A percentile compares a stretch with the other conserved stretches of the same genome.
These are phyloP conservation scores for Sturnira hondurensis DNA, from an alignment of 2,113 vertebrate genomes.

Conservation along the genomic window DNA sequence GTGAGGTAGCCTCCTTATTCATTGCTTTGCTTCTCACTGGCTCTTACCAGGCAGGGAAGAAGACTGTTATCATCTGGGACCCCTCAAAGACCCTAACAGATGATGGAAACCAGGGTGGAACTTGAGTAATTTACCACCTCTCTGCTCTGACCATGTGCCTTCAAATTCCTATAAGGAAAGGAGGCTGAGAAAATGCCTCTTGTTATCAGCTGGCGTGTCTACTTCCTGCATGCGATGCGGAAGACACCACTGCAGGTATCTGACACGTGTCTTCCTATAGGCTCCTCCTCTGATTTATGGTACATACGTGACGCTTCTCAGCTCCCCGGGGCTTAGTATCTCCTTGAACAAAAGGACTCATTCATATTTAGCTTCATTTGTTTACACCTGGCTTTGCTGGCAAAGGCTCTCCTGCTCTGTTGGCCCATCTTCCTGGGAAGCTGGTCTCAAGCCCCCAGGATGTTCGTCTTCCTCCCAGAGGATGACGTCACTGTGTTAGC, in stretches of 20 bases:
- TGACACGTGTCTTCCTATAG: rapidly evolving
- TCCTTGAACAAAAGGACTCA: not conserved
- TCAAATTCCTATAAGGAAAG: not conserved
- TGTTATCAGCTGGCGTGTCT: rapidly evolving
- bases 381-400: not conserved
- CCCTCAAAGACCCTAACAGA: not conserved
- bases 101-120: not conserved
- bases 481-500: not conserved
- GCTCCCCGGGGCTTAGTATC: not conserved
- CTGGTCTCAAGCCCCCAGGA: not conserved
- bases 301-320: not conserved
- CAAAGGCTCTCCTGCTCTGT: not conserved
- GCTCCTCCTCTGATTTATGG: not conserved
- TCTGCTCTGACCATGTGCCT: not conserved
- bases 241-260: not conserved
- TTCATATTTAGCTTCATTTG: not conserved
- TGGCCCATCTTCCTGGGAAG: not conserved
- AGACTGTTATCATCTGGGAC: not conserved
- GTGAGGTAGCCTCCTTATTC: not conserved
- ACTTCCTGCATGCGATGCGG: not conserved
- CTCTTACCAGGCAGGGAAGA: not conserved
- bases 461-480: not conserved
- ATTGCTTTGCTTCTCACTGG: not conserved
- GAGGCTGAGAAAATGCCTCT: not conserved
- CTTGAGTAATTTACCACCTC: not conserved